A percentile compares a stretch with the other conserved stretches of the same genome.
Evolutionary conservation across 1,140 invertebrate species (phyloP).

Genomic region (Brachionus rotundiformis): DNA sequence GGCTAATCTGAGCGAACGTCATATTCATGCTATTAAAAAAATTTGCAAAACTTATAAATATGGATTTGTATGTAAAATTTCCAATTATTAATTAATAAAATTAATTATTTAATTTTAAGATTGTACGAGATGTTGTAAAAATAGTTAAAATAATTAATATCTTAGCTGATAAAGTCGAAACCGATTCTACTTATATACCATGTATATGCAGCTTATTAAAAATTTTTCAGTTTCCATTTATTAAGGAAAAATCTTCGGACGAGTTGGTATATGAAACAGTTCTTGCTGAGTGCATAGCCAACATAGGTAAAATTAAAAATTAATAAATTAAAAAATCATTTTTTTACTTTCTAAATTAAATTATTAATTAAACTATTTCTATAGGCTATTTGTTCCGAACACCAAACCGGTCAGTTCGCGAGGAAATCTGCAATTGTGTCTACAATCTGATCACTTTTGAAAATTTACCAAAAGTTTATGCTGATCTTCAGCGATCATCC

Average conservation of each 20-base stretch:
- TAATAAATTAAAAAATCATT: too few species aligned
- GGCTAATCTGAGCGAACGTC: conserved; percentile 61
- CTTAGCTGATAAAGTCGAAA: conserved; percentile 60
- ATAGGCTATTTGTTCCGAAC: conserved; percentile 52
- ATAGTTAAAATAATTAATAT: conserved; percentile 63
- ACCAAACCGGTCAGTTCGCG: conserved; percentile 1
- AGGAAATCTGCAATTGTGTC: conserved; percentile 42
- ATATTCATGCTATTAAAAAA: conserved; percentile 60
- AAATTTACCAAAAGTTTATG: conserved; percentile 52
- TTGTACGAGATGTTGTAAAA: conserved; percentile 62
- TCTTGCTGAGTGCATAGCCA: conserved; percentile 61
- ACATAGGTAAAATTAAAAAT: conserved; percentile 59
- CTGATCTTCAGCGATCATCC: conserved; percentile 59
- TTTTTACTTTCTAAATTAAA: too few species aligned
- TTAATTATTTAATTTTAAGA: conserved; percentile 54
- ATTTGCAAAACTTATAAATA: conserved; percentile 59
- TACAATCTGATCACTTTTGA: conserved; percentile 20
- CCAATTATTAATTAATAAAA: conserved; percentile 1
- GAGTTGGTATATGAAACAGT: conserved; percentile 62
- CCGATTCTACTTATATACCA: conserved; percentile 58
- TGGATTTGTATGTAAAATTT: conserved; percentile 63
- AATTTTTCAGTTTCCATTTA: conserved; percentile 60
- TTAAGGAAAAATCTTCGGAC: conserved; percentile 64
- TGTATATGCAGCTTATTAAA: conserved; percentile 60
- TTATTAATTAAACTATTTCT: too few species aligned